phyloP scores from a whole-genome alignment of 2,113 vertebrate species.

The Scopus umbretta region DNA sequence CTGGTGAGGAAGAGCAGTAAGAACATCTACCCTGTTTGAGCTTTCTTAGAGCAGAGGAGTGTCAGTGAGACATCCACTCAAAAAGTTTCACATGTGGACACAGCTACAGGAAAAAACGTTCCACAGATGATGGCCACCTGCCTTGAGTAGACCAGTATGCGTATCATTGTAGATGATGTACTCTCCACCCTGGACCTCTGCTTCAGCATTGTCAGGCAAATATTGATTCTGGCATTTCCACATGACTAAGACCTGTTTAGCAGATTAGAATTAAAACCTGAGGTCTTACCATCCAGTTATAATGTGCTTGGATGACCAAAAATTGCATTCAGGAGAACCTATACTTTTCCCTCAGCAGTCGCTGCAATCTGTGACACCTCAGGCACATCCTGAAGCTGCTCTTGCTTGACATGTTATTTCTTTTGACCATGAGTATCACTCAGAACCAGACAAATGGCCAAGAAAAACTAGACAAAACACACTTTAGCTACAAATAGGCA shows the following conservation, averaged over 20 bases:
- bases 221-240: not conserved
- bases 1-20: not conserved
- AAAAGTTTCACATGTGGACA: not conserved
- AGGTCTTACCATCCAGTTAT: not conserved
- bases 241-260: not conserved
- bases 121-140: not conserved
- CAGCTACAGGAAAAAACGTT: not conserved
- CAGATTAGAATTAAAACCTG: not conserved
- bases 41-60: not conserved
- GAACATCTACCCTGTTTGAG: not conserved
- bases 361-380: not conserved
- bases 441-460: not conserved
- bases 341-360: not conserved
- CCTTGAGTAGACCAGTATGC: not conserved
- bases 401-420: not conserved
- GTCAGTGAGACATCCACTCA: not conserved
- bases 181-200: not conserved
- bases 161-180: fast-evolving
- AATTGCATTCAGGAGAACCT: not conserved
- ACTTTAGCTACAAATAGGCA: not conserved
- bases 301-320: not conserved
- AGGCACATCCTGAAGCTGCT: not conserved
- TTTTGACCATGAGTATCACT: not conserved
- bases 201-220: not conserved
- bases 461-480: not conserved